These are phyloP conservation scores for Boloria euphrosyne DNA, from an alignment of 2,888 invertebrate genomes.

Conservation along the genomic window DNA sequence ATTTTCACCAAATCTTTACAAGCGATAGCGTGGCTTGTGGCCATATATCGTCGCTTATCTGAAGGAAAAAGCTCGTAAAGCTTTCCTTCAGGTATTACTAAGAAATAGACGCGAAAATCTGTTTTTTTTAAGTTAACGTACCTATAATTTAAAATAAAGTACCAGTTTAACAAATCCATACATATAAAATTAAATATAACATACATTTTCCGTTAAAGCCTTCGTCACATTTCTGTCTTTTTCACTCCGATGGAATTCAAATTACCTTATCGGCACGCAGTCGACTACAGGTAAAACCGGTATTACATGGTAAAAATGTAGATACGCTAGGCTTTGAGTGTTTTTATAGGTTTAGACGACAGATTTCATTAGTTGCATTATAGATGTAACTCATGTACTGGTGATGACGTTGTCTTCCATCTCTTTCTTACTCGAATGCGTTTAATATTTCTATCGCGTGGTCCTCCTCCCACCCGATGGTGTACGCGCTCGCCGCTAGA, in stretches of 20 bases:
- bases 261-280: constrained; percentile 76
- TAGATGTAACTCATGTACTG: constrained; percentile 55
- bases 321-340: constrained; percentile 48
- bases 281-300: constrained; percentile 74
- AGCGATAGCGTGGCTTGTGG: not conserved
- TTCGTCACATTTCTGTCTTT: constrained; percentile 68
- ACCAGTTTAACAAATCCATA: constrained; percentile 47
- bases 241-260: constrained; percentile 78
- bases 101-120: not conserved
- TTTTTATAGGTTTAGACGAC: constrained; percentile 57
- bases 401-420: constrained; percentile 58
- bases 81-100: constrained; percentile 23
- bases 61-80: constrained; percentile 9
- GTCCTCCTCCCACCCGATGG: constrained; percentile 68
- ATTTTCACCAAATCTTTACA: constrained; percentile 15
- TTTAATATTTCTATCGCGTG: constrained; percentile 59
- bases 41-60: not conserved
- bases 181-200: constrained; percentile 21
- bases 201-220: constrained; percentile 51
- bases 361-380: constrained; percentile 68
- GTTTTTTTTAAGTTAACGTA: constrained; percentile 62
- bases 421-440: constrained; percentile 53
- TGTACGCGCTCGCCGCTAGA: constrained; percentile 58
- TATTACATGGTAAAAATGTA: constrained; percentile 64
- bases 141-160: constrained; percentile 53